These are phyloP conservation scores for Lordiphosa andalusiaca DNA, from an alignment of 2,888 invertebrate species.

Conservation along the genomic window DNA sequence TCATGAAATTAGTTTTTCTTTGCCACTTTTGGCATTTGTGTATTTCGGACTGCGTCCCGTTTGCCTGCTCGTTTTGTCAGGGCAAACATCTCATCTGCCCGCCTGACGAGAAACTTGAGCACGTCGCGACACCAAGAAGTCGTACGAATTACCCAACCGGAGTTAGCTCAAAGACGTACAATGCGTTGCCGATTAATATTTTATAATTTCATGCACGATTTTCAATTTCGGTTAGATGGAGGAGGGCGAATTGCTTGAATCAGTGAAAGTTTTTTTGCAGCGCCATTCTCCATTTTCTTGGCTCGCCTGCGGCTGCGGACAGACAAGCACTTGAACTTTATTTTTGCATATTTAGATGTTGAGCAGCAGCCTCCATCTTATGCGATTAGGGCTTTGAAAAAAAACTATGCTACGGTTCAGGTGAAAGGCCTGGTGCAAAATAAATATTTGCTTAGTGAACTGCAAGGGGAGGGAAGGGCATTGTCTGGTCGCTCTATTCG, in stretches of 20 bases:
- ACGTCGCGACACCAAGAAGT: constrained; percentile 53
- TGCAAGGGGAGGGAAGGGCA: constrained; percentile 14
- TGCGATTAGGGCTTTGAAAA: constrained; percentile 13
- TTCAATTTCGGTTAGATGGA: constrained; percentile 45
- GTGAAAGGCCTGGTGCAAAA: constrained; percentile 52
- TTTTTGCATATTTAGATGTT: constrained; percentile 2
- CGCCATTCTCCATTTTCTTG: constrained; percentile 16
- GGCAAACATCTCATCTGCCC: constrained; percentile 45
- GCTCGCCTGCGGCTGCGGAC: constrained; percentile 49
- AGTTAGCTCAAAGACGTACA: constrained; percentile 51
- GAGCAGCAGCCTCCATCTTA: neutral
- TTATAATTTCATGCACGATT: constrained; percentile 71
- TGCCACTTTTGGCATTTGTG: constrained; percentile 15
- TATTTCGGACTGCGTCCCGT: neutral
- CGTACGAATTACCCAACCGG: constrained; percentile 36
- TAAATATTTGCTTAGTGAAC: constrained; percentile 42
- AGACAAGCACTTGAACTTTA: constrained; percentile 67
- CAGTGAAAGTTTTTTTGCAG: constrained; percentile 2
- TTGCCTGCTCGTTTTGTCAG: constrained; percentile 13
- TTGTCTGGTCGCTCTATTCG: constrained; percentile 40
- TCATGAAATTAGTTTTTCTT: constrained; percentile 73
- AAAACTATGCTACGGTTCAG: constrained; percentile 1
- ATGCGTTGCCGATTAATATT: constrained; percentile 60
- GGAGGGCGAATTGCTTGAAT: neutral
- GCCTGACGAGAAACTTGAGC: constrained; percentile 47